These are phyloP conservation scores for Psilopsiagon aurifrons DNA, from an alignment of 2,113 vertebrate species.

Conservation along the genomic window DNA sequence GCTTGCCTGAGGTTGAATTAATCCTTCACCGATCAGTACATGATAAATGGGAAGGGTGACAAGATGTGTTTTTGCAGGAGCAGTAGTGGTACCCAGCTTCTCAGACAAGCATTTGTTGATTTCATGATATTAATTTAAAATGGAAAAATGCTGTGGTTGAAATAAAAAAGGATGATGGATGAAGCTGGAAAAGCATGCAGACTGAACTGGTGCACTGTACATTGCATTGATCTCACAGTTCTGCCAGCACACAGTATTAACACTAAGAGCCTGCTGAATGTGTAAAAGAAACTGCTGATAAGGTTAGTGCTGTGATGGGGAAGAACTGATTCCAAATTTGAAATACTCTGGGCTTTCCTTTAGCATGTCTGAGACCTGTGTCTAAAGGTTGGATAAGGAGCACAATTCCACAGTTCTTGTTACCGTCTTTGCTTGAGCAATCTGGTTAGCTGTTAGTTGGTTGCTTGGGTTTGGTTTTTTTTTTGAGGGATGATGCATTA, in stretches of 20 bases:
- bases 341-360: background rate
- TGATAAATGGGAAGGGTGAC: background rate
- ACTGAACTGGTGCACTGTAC: background rate
- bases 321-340: background rate
- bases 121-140: background rate
- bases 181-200: background rate
- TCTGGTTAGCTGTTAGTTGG: background rate
- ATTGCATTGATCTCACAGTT: background rate
- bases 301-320: background rate
- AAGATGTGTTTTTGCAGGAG: background rate
- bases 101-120: background rate
- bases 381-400: background rate
- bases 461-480: background rate
- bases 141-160: background rate
- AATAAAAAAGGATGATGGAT: background rate
- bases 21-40: background rate
- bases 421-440: background rate
- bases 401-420: background rate
- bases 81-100: background rate
- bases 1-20: background rate
- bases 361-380: background rate
- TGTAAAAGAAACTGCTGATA: background rate
- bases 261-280: background rate
- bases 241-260: background rate
- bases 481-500: background rate